Percentiles rank a stretch among this genome's conserved stretches.
These are phyloP conservation scores for Prenolepis imparis DNA, from an alignment of 2,888 invertebrate species.

Conservation along the genomic window DNA sequence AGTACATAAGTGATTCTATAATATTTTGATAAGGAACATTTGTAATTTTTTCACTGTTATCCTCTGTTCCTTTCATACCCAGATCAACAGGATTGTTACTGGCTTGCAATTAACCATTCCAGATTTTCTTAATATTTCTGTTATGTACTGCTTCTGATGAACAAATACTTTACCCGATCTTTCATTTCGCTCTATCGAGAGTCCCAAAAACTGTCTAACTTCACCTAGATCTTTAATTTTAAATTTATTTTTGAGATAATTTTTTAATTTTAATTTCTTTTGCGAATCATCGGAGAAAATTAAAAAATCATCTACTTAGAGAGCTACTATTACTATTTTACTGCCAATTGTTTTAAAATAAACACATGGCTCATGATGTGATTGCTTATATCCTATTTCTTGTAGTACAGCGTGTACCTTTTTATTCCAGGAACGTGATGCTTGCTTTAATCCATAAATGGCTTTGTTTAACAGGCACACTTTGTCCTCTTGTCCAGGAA, in stretches of 20 bases:
- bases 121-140: not conserved
- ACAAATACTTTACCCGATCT: not conserved
- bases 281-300: no score
- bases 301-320: no score
- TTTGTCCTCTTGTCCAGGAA: no score
- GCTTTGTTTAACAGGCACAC: no score
- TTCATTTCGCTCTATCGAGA: not conserved
- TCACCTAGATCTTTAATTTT: conserved; percentile 8
- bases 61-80: not conserved
- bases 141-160: not conserved
- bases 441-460: no score
- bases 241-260: not conserved
- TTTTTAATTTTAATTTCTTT: no score
- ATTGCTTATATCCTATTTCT: no score
- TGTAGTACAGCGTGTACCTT: no score
- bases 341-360: no score
- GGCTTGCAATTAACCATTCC: not conserved
- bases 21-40: conserved; percentile 1
- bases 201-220: not conserved
- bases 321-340: no score
- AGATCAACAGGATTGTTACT: not conserved
- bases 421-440: no score
- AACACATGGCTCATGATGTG: no score
- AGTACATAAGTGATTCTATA: not conserved
- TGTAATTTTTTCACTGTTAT: not conserved